Evolutionary conservation across 2,797 vertebrate genomes (phyloP), one percentile per base, ranked within the genome.

Genomic region (Tokudaia tokunoshimensis): DNA sequence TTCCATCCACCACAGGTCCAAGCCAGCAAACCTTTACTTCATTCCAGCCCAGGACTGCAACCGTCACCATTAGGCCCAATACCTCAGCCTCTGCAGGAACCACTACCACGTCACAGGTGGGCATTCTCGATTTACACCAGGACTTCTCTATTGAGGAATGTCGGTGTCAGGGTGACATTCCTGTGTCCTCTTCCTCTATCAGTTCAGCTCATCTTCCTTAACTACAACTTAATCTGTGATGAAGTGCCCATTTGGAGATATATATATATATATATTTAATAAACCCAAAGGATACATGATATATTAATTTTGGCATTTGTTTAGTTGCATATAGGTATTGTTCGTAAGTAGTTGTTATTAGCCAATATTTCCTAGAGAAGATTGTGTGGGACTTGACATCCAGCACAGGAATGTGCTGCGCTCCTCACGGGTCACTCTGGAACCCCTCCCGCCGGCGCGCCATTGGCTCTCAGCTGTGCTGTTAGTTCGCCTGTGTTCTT

Each of bases 31-130:
- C 99, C 87, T 99, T 99, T 98, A 99, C 99, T 98, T 99, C 99
- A 98, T 99, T 99, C 99, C 99, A 99, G 98, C 99, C 99, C 75
- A 99, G 99, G 97, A 99, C 99, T 41, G 99, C 99, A 86, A 99
- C 99, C 3, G 99, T 99, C 98, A 99, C 99, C 97, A 99, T 99
- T 98, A 98, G 99, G 98, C 99, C 99, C 97, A 99, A 99, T 91
- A 98, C 99, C 29, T 98, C 99, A 1, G 98, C 98, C 92, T 98
- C 99, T 0, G 97, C 98, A 89, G 98, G 98, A 95, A 98, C 99
- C 76, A 98, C 99, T n/a, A 99, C 99, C 75, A 95, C 98, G 19
- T 98, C 99, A 52, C 99, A 99, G 87, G 99, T 99, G 97, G 98
- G 98, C 92, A 50, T 29, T 91, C 90, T 82, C 74, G 52, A 37